phyloP scores from a whole-genome alignment of 2,113 vertebrate species.

The Cygnus buccinator region DNA sequence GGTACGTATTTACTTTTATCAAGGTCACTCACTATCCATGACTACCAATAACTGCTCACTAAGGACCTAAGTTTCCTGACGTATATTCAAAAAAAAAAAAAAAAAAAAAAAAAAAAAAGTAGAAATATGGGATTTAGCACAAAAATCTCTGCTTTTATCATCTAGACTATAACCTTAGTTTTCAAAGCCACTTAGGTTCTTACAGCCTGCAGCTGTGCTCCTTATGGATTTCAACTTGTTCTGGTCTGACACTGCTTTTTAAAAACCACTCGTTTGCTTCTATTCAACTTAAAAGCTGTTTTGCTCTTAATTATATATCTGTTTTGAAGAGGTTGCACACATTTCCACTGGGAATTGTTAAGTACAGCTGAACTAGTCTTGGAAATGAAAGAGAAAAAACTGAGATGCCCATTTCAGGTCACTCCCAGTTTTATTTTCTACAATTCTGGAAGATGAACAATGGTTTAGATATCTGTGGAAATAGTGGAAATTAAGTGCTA shows the following conservation, averaged over 20 bases:
- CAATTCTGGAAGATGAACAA: not conserved
- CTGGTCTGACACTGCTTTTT: accelerated
- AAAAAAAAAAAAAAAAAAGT: too few species aligned
- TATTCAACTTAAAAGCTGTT: not conserved
- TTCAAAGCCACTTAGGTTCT: not conserved
- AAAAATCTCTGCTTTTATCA: not conserved
- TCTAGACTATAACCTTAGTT: not conserved
- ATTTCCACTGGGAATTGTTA: not conserved
- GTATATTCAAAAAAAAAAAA: not conserved
- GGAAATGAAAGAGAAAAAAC: not conserved
- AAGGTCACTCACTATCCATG: not conserved
- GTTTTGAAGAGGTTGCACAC: not conserved
- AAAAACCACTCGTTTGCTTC: not conserved
- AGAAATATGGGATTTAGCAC: not conserved
- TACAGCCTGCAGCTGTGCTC: not conserved
- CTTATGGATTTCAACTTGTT: not conserved
- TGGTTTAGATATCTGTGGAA: not conserved
- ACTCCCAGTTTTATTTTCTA: not conserved
- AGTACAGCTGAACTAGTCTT: not conserved
- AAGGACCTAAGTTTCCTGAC: not conserved
- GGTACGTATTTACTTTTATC: not conserved
- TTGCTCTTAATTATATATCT: not conserved
- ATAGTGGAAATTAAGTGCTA: not conserved
- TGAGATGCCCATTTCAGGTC: not conserved
- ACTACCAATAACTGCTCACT: not conserved